A percentile compares a stretch with the other conserved stretches of the same genome.
These are phyloP conservation scores for Taxidea taxus DNA, from an alignment of 2,113 vertebrate genomes.

Conservation along the genomic window DNA sequence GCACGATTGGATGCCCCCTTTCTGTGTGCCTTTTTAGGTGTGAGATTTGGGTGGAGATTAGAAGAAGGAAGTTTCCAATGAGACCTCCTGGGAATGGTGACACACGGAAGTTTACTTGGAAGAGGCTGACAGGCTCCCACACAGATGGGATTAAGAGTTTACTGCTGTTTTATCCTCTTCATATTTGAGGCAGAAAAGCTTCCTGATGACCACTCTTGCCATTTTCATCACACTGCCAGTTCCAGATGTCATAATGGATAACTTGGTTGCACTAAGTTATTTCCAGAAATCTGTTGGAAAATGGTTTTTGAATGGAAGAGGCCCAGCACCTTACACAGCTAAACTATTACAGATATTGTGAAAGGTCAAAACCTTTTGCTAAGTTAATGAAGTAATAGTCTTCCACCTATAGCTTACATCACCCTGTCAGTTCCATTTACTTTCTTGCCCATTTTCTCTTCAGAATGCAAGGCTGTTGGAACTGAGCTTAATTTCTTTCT, in stretches of 20 bases:
- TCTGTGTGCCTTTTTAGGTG: not conserved
- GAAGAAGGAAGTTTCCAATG: not conserved
- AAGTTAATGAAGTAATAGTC: not conserved
- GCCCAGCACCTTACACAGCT: not conserved
- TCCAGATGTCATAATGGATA: not conserved
- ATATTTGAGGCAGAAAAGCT: not conserved
- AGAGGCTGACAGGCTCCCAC: not conserved
- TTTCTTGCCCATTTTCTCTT: not conserved
- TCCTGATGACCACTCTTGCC: not conserved
- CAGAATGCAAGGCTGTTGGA: conserved; percentile 31
- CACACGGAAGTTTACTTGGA: not conserved
- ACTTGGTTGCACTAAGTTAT: not conserved
- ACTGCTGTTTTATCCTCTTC: not conserved
- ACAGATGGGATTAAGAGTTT: not conserved
- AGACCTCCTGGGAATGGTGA: not conserved
- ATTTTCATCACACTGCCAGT: conserved; percentile 15
- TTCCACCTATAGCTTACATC: not conserved
- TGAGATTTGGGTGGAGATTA: not conserved
- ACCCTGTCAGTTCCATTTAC: not conserved
- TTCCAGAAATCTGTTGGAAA: conserved; percentile 34
- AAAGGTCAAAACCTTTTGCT: not conserved
- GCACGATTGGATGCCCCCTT: not conserved
- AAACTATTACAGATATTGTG: not conserved
- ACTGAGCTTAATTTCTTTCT: conserved; percentile 55
- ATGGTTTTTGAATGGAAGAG: not conserved